These are phyloP conservation scores for Calyptomena viridis DNA, from an alignment of 2,113 vertebrate species.

Conservation along the genomic window DNA sequence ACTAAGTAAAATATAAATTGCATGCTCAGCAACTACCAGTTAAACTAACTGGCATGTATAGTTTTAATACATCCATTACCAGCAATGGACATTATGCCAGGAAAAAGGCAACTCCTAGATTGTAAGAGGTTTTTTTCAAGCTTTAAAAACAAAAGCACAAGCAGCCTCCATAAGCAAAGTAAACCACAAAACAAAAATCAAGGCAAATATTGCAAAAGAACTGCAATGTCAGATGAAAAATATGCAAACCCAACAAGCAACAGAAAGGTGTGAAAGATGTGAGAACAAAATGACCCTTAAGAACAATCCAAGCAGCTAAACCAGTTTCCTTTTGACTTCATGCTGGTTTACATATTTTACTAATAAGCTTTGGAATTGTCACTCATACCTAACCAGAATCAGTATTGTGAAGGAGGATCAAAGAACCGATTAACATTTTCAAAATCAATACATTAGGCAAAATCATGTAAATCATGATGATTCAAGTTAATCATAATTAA, in stretches of 20 bases:
- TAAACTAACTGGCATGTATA: constrained; percentile 56
- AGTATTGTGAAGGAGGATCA: neutral
- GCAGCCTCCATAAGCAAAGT: constrained; percentile 63
- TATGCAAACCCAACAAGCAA: constrained; percentile 72
- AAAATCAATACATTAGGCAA: constrained; percentile 11
- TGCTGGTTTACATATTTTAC: neutral
- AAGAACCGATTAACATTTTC: neutral
- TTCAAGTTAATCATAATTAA: constrained; percentile 39
- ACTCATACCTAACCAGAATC: neutral
- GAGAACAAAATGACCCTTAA: constrained; percentile 55
- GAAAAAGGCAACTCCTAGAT: constrained; percentile 46
- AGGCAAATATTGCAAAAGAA: constrained; percentile 64
- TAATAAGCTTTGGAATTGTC: neutral
- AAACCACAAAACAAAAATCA: constrained; percentile 51
- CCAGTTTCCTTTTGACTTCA: neutral
- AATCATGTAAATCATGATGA: neutral
- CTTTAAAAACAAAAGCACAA: constrained; percentile 34
- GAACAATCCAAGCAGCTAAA: constrained; percentile 57
- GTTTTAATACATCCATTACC: constrained; percentile 49
- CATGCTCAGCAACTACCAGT: constrained; percentile 69
- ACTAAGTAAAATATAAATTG: constrained; percentile 70
- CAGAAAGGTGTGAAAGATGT: constrained; percentile 65
- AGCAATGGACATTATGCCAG: constrained; percentile 62
- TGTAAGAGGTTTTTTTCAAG: constrained; percentile 17
- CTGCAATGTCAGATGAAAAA: constrained; percentile 72